Evolutionary conservation across 2,113 vertebrate species (phyloP), one percentile per base, ranked within the genome.

Genomic region (Gopherus evgoodei): DNA sequence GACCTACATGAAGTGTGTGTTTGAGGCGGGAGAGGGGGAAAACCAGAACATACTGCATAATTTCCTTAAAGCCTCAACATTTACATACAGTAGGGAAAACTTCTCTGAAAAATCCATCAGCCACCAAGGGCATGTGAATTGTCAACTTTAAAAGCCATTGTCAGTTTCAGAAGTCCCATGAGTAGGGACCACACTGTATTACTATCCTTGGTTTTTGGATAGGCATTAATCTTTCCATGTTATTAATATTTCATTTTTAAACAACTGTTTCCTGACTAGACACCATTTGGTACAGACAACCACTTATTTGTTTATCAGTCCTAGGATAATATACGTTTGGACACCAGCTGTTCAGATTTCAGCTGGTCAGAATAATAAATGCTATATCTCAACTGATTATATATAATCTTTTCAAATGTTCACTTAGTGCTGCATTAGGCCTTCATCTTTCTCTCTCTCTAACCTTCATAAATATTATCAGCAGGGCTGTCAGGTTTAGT

Each of bases 351-450:
- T 42, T 91, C 53, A 83, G 93, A 95, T 88, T 85, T 44, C 65
- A 83, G 44, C 29, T 85, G 53, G n/a, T 91, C 72, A 19, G 8
- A 65, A 3, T n/a, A 86, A 91, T 1, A 72, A 17, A 31, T 76
- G 1, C 79, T 35, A 19, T 19, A 79, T 21, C 75, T 94, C 38
- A 44, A 42, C 6, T 44, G 10, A 42, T 24, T n/a, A 42, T 76
- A 24, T 27, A 96, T 93, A 96, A 97, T 97, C 96, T 95, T 96
- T 97, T 97, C 83, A 94, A 93, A 97, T 81, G 91, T 91, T 83
- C 92, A 83, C 94, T 95, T 89, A 87, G 27, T n/a, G 16, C 35
- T n/a, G 35, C 81, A 90, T 92, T 89, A 95, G 92, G 92, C 95
- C 85, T 84, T 89, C 93, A 83, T 79, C 94, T 94, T 95, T 44